Evolutionary conservation across 2,113 vertebrate species (phyloP).

Genomic region (Tupaia tana): DNA sequence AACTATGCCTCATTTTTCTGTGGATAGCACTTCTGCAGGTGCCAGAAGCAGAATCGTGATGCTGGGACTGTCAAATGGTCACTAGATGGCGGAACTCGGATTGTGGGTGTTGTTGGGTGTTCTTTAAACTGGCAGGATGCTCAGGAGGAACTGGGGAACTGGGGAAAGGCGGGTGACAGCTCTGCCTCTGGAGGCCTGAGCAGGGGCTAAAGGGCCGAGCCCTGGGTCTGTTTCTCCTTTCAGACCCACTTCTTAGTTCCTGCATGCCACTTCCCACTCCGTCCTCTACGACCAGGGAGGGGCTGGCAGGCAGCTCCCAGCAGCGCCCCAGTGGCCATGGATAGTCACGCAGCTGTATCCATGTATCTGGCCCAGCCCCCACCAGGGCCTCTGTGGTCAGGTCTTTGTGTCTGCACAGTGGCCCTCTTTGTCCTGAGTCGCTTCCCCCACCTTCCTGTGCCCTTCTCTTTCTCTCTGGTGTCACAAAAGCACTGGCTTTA

Average conservation of each 20-base stretch:
- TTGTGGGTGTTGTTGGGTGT: neutral
- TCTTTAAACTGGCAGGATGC: neutral
- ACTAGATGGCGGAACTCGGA: neutral
- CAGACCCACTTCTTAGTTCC: neutral
- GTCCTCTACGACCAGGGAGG: neutral
- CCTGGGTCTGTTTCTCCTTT: constrained; percentile 9
- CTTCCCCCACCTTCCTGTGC: neutral
- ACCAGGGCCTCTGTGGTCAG: constrained; percentile 42
- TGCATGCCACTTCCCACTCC: neutral
- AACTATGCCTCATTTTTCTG: neutral
- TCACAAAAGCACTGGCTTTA: constrained; percentile 36
- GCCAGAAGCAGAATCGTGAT: neutral
- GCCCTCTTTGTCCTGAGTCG: constrained; percentile 68
- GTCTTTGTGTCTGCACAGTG: constrained; percentile 76
- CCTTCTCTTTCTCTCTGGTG: neutral
- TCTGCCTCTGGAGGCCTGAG: neutral
- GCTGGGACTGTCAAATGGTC: neutral
- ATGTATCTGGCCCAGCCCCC: constrained; percentile 9
- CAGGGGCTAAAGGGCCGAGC: neutral
- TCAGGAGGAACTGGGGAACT: neutral
- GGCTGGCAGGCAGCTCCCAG: neutral
- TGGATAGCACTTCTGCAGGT: neutral
- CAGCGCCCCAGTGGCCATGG: neutral
- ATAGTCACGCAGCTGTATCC: neutral
- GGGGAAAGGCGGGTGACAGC: neutral